These are phyloP conservation scores for Malurus elegans DNA, from an alignment of 2,113 vertebrate genomes.

Conservation along the genomic window DNA sequence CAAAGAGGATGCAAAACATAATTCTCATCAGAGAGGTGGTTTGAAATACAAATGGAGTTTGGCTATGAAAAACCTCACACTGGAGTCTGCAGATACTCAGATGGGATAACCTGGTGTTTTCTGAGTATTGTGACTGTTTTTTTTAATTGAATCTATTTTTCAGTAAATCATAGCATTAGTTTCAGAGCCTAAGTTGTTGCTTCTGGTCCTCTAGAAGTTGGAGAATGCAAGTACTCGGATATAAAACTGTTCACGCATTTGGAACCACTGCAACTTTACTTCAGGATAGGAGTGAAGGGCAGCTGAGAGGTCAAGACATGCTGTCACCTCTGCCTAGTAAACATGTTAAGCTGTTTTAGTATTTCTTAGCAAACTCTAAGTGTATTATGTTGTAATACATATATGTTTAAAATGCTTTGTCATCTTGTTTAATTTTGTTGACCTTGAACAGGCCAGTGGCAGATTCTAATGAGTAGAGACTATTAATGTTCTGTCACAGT, in stretches of 20 bases:
- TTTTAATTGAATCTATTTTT: background rate
- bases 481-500: background rate
- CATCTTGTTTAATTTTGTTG: background rate
- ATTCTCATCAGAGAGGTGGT: background rate
- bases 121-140: background rate
- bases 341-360: background rate
- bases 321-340: background rate
- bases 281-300: background rate
- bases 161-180: background rate
- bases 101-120: background rate
- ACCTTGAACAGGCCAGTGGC: background rate
- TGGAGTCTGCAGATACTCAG: background rate
- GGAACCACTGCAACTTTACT: background rate
- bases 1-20: background rate
- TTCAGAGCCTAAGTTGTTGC: background rate
- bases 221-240: background rate
- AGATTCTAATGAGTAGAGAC: background rate
- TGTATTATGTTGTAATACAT: background rate
- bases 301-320: background rate
- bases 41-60: background rate
- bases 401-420: background rate
- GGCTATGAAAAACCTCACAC: rapidly evolving
- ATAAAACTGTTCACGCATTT: background rate
- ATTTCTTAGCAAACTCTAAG: background rate
- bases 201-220: background rate